Base-by-base conservation (phyloP, 2,888 invertebrate species). In the Nymphalis c-album region DNA sequence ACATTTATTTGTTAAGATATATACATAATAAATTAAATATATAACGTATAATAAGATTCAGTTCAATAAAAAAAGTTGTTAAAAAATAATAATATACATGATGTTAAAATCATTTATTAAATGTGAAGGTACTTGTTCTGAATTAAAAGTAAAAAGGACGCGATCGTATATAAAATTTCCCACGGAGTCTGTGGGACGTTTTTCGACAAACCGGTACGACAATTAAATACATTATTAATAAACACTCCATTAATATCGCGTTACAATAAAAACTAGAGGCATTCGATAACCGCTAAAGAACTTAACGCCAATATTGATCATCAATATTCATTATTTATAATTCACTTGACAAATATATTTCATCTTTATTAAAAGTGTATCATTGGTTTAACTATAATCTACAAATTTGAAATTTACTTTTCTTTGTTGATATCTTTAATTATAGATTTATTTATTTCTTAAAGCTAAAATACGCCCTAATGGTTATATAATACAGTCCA, bases 201-300 rank as follows among this genome's bases (percentile, higher is more conserved):
- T 40, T 68, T 70, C 46, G 65, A 67, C 67, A 66, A 63, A 75
- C 75, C 74, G 75, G 75, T 75, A 68, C 59, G 55, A 74, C 84
- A 85, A 86, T 85, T 83, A 82, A 77, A 77, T 80, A 84, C 80
- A 82, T 83, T 85, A 84, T 84, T 86, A 61, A 66, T 62, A 86
- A 85, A 83, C 82, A 82, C 83, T 81, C 82, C 81, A 85, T 86
- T 86, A 82, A 78, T 77, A 77, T 77, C 74, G 75, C 45, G 62
- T 57, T 64, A 57, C 53, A 55, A 62, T 31, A 63, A 62, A 69
- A 68, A 62, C 60, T 60, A 6, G 50, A 60, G 40, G 55, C 60
- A 45, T 60, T 60, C 55, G 50, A 55, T 47, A 47, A 31, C 60
- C 51, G 31, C 16, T 26, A n/a, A 22, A 63, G 35, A 48, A 26